Evolutionary conservation across 2,113 vertebrate genomes (phyloP).

Genomic region (Varanus komodoensis): DNA sequence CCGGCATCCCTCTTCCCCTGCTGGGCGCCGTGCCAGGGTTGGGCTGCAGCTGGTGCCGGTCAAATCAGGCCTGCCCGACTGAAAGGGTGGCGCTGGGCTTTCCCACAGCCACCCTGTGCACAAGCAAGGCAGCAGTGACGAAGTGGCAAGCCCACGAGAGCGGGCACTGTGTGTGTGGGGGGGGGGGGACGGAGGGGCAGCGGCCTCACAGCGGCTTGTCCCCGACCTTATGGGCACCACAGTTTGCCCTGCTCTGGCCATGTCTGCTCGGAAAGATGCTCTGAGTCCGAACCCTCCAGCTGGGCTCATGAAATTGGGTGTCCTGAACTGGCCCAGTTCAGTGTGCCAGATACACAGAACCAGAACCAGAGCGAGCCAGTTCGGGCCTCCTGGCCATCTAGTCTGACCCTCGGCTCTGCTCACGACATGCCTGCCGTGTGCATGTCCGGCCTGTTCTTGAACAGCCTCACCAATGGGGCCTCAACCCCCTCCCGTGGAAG

Average conservation of each 20-base stretch:
- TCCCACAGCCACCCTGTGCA: constrained; percentile 43
- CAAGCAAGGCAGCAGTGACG: constrained; percentile 47
- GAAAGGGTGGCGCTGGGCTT: constrained; percentile 45
- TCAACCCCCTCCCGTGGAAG: too few relatives aligned
- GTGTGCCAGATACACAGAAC: too few relatives aligned
- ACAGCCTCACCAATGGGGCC: too few relatives aligned
- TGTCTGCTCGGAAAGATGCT: constrained; percentile 18
- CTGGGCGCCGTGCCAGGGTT: too few relatives aligned
- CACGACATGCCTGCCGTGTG: too few relatives aligned
- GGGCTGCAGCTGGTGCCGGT: constrained; percentile 40
- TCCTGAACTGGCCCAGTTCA: neutral
- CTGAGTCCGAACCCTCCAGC: neutral
- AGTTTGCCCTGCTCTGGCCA: constrained; percentile 36
- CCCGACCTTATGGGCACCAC: constrained; percentile 26
- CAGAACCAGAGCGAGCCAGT: too few relatives aligned
- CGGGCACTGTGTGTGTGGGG: too few relatives aligned
- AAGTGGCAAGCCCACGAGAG: neutral
- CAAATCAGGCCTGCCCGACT: constrained; percentile 37
- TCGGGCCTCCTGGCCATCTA: too few relatives aligned
- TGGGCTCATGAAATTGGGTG: neutral
- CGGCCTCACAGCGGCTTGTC: neutral
- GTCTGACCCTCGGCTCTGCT: too few relatives aligned
- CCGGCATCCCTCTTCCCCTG: too few relatives aligned
- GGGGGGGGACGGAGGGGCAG: too few relatives aligned
- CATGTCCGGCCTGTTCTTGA: too few relatives aligned